Conservation (phyloP, 2,797 vertebrate genomes). For the Nothura maculosa region DNA sequence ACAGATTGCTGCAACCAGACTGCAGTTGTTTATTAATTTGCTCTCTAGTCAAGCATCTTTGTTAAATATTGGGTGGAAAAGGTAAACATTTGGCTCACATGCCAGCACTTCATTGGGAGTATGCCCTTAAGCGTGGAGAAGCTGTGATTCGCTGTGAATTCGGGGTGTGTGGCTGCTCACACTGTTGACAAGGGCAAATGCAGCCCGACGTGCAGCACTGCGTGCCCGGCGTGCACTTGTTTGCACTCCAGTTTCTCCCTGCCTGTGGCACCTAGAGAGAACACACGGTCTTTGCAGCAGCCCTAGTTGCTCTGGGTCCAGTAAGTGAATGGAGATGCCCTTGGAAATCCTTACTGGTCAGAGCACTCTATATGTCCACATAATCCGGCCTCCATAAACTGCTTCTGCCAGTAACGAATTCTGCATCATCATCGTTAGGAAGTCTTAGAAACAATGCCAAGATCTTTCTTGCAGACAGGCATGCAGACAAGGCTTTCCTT, state of each 20-base stretch:
- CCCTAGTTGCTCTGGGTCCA: neutral
- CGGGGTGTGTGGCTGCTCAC: neutral
- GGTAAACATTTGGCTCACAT: neutral
- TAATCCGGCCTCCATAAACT: neutral
- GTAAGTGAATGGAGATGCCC: neutral
- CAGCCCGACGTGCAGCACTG: neutral
- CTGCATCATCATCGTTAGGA: neutral
- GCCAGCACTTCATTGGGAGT: neutral
- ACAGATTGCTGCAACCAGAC: constrained; percentile 20
- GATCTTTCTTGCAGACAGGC: neutral
- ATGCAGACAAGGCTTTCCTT: neutral
- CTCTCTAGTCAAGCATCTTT: neutral
- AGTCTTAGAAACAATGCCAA: neutral
- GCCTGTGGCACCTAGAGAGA: neutral
- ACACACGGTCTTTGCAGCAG: neutral
- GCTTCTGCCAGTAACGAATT: neutral
- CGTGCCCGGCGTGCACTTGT: accelerated
- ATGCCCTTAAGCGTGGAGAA: accelerated
- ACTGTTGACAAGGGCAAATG: accelerated
- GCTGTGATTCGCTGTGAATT: neutral
- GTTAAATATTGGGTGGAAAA: neutral
- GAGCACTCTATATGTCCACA: neutral
- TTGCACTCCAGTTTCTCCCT: neutral
- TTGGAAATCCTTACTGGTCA: neutral
- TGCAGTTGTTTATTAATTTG: constrained; percentile 1